These are phyloP conservation scores for Alca torda DNA, from an alignment of 2,797 vertebrate species.

Conservation along the genomic window DNA sequence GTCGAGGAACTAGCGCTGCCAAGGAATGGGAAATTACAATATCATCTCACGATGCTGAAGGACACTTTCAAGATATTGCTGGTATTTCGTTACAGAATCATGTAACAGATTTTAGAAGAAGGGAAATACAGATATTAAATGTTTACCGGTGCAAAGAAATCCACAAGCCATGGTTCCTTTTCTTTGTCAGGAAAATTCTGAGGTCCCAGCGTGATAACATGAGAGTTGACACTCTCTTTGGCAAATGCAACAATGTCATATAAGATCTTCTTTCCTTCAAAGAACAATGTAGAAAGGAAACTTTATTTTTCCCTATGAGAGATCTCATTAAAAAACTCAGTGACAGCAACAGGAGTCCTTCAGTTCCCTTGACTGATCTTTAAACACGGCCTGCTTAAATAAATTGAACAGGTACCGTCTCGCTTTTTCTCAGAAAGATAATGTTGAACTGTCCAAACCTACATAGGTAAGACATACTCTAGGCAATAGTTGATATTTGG, in stretches of 20 bases:
- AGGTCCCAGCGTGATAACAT: slow-evolving; percentile 91
- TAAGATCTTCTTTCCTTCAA: slow-evolving; percentile 89
- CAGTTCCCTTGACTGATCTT: background rate
- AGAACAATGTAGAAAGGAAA: slow-evolving; percentile 10
- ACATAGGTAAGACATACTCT: background rate
- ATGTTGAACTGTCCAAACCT: background rate
- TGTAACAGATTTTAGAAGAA: background rate
- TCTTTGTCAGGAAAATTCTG: slow-evolving; percentile 92
- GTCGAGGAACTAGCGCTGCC: background rate
- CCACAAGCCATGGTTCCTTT: slow-evolving; percentile 96
- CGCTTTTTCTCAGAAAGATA: background rate
- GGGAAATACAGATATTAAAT: background rate
- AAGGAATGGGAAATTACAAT: background rate
- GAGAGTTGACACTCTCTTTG: slow-evolving; percentile 92
- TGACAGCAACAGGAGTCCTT: background rate
- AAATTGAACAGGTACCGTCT: background rate
- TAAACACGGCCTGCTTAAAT: background rate
- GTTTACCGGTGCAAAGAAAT: slow-evolving; percentile 97
- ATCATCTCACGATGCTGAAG: background rate
- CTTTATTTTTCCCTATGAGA: background rate
- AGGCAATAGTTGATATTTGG: background rate
- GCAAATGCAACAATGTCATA: slow-evolving; percentile 95
- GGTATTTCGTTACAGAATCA: background rate
- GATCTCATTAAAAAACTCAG: background rate
- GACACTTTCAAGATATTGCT: background rate